These are phyloP conservation scores for Silurus asotus DNA, from an alignment of 2,113 vertebrate species.

Conservation along the genomic window DNA sequence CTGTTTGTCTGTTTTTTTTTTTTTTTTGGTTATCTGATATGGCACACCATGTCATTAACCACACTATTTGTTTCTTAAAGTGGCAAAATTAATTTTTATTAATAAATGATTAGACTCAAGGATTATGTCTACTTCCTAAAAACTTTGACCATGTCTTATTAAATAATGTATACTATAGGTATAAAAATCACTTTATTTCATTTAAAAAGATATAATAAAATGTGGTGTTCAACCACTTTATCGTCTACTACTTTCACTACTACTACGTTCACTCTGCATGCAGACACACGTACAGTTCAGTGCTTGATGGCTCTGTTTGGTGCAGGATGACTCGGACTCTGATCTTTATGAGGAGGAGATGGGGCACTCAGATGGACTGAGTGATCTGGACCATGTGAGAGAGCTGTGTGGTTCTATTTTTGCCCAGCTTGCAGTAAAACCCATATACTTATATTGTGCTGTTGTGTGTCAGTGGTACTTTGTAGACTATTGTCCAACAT, in stretches of 20 bases:
- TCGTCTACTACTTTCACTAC: background rate
- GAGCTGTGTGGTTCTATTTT: conserved; percentile 23
- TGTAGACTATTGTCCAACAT: background rate
- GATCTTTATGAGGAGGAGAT: conserved; percentile 64
- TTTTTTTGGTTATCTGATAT: background rate
- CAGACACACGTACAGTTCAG: conserved; percentile 4
- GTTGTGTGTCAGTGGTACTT: background rate
- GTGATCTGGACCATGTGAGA: conserved; percentile 68
- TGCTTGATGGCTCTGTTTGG: conserved; percentile 58
- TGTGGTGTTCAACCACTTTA: no score
- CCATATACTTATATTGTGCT: conserved; percentile 12
- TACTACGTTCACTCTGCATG: background rate
- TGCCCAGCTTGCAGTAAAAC: conserved; percentile 37
- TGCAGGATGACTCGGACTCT: conserved; percentile 66
- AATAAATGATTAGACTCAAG: background rate
- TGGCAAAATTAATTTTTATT: background rate
- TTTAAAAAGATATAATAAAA: background rate
- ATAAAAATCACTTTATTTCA: background rate
- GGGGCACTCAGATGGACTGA: conserved; percentile 57
- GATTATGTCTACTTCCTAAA: background rate
- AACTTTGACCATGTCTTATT: no score
- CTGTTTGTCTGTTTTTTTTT: no score
- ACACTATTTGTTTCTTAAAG: background rate
- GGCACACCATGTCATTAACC: background rate
- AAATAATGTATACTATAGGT: background rate